Percentiles rank a stretch among this genome's conserved stretches.
Evolutionary conservation across 92 coral and sea anemone species (phyloP).

Genomic region (Palythoa grandis): DNA sequence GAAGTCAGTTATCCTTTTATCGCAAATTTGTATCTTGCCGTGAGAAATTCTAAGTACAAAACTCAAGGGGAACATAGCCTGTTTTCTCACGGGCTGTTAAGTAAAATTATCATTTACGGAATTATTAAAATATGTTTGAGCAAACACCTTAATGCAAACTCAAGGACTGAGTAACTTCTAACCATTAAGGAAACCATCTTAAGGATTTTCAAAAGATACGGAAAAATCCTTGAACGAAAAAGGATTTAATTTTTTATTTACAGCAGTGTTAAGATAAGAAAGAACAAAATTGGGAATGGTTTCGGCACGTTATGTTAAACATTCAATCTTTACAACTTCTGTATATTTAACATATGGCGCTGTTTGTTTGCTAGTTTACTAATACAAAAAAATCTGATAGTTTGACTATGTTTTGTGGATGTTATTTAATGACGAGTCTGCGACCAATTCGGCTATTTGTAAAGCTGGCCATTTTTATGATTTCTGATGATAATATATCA

Average conservation of each 20-base stretch:
- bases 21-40: conserved; percentile 78
- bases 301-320: neutral
- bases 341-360: conserved; percentile 15
- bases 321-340: conserved; percentile 14
- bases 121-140: conserved; percentile 66
- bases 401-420: neutral
- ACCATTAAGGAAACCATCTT: neutral
- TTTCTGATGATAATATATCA: conserved; percentile 20
- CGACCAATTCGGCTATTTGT: conserved; percentile 13
- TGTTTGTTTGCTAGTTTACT: neutral
- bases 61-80: conserved; percentile 80
- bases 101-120: conserved; percentile 70
- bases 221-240: neutral
- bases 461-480: conserved; percentile 36
- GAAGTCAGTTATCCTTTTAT: conserved; percentile 79
- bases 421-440: conserved; percentile 20
- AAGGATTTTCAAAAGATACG: neutral
- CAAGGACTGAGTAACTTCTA: neutral
- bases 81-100: conserved; percentile 94
- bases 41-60: conserved; percentile 84
- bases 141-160: conserved; percentile 49
- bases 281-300: neutral
- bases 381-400: conserved; percentile 2
- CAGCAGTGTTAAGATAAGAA: neutral
- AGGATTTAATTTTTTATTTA: neutral